Evolutionary conservation across 92 coral and sea anemone genomes (phyloP).

Genomic region (Scolanthus callimorphus): DNA sequence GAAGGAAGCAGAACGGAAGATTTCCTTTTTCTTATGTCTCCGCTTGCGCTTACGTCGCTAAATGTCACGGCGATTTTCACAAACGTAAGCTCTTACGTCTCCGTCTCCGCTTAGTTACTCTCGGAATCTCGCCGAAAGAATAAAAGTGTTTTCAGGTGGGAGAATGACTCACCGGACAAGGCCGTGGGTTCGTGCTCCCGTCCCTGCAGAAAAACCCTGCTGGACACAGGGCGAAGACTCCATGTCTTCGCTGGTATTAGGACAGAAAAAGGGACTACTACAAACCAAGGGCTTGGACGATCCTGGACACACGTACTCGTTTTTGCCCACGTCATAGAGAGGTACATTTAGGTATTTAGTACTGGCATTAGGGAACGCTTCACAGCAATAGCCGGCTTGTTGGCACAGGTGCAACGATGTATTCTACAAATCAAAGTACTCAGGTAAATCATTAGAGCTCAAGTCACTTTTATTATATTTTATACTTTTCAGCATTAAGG

Average conservation of each 20-base stretch:
- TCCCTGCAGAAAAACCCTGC: constrained; percentile 48
- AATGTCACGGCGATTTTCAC: no score
- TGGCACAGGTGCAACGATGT: constrained; percentile 22
- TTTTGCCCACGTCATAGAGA: constrained; percentile 24
- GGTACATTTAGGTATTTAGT: constrained; percentile 38
- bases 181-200: constrained; percentile 42
- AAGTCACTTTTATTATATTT: no score
- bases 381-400: constrained; percentile 45
- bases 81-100: no score
- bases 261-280: constrained; percentile 37
- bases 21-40: no score
- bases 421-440: constrained; percentile 1
- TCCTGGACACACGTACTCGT: constrained; percentile 44
- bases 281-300: constrained; percentile 40
- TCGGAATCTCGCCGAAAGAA: no score
- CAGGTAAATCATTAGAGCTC: no score
- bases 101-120: no score
- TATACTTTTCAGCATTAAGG: no score
- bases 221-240: constrained; percentile 41
- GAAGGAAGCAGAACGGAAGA: no score
- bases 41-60: no score
- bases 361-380: constrained; percentile 41
- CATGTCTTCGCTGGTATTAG: constrained; percentile 29
- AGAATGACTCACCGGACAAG: constrained; percentile 53
- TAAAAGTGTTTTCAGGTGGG: no score